Conservation (phyloP, 2,113 vertebrate species). For the Centrocercus urophasianus region DNA sequence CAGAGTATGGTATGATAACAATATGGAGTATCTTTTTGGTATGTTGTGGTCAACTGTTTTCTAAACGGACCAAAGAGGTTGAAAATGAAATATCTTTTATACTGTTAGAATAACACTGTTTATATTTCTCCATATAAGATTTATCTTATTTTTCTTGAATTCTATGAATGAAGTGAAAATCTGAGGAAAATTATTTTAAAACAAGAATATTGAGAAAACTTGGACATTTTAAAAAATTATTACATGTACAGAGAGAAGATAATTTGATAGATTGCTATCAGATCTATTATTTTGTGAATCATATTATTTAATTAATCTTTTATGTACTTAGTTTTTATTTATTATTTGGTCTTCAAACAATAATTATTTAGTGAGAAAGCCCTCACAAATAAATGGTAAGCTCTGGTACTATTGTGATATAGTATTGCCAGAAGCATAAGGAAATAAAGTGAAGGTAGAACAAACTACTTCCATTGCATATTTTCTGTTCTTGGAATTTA, state of each 20-base stretch:
- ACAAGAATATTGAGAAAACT: rapidly evolving
- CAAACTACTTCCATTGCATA: background rate
- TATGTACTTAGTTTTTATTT: no score
- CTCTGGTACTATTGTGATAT: background rate
- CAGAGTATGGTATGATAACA: background rate
- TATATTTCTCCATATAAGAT: background rate
- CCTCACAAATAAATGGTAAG: background rate
- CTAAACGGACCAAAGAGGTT: background rate
- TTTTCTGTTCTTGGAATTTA: background rate
- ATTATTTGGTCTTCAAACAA: background rate
- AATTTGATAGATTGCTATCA: background rate
- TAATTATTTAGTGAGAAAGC: background rate
- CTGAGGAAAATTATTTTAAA: background rate
- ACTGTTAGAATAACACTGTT: rapidly evolving
- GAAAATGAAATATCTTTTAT: background rate
- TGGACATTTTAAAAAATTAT: rapidly evolving
- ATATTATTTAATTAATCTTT: background rate
- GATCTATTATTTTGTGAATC: background rate
- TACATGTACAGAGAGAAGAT: no score
- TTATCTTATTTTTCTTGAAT: background rate
- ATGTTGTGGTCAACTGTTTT: rapidly evolving
- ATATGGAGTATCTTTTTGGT: background rate
- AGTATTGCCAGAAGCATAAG: background rate
- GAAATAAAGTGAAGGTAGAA: background rate
- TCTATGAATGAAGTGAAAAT: background rate